Base-by-base conservation (phyloP, 2,888 invertebrate genomes). In the Cryptocephalus moraei region DNA sequence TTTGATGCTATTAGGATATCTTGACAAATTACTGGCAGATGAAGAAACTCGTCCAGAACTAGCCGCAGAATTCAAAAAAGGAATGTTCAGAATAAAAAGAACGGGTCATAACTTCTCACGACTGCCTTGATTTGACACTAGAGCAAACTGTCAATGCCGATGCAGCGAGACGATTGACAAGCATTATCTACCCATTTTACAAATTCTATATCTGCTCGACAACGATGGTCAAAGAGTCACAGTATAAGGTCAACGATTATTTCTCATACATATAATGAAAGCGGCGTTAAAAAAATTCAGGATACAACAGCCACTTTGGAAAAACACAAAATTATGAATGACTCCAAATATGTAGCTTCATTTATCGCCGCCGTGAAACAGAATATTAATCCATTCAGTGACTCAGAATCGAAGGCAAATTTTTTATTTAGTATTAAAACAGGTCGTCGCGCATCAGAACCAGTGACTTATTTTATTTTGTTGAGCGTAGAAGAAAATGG, bases 61-160 rank as follows among this genome's bases (percentile, higher is more conserved):
- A n/a, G n/a, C n/a, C n/a, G n/a, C n/a, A n/a, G n/a, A n/a, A n/a
- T n/a, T n/a, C n/a, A n/a, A n/a, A n/a, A n/a, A n/a, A n/a, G n/a
- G n/a, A 43, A 43, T 43, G 43, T 8, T 43, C 32, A 33, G 32
- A 43, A 43, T 43, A 22, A 43, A 43, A 38, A 32, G 47, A 43
- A 47, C 47, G 22, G 10, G 6, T 9, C 32, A 43, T 47, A 33
- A 13, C 33, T 43, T 47, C 10, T 43, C 43, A 4, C 43, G 47
- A 13, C 8, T 9, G 8, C 47, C 47, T 47, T 32, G 47, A 47
- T 14, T 43, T 47, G 32, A 47, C 43, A 43, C 45, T 64, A 11
- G 62, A 62, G 45, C 53, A 55, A 45, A 62, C 59, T 32, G 56
- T 58, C n/a, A 60, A 60, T 49, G 56, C 53, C 42, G 55, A 61